Evolutionary conservation across 2,888 invertebrate genomes (phyloP).

Genomic region (Crossocerus cetratus): DNA sequence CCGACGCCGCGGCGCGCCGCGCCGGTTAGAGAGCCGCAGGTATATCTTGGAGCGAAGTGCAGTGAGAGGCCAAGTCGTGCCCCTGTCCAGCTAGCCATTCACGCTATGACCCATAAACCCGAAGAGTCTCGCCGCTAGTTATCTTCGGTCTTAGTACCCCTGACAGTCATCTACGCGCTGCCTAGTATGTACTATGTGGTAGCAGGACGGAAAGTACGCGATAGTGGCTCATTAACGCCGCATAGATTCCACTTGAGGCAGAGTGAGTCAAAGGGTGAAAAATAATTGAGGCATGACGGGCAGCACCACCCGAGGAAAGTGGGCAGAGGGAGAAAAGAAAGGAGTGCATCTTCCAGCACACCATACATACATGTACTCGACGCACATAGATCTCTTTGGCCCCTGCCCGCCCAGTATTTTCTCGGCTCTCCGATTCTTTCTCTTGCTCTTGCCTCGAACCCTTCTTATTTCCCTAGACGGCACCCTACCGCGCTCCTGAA

Average conservation of each 20-base stretch:
- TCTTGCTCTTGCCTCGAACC: slow-evolving; percentile 50
- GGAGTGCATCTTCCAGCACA: slow-evolving; percentile 40
- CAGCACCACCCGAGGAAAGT: slow-evolving; percentile 21
- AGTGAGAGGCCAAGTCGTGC: slow-evolving; percentile 39
- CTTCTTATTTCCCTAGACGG: slow-evolving; percentile 65
- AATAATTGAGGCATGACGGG: slow-evolving; percentile 66
- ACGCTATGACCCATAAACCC: slow-evolving; percentile 59
- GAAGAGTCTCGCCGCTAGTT: slow-evolving; percentile 45
- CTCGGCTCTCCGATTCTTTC: slow-evolving; percentile 41
- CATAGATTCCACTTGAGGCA: slow-evolving; percentile 55
- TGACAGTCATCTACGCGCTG: slow-evolving; percentile 15
- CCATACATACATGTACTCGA: too few species aligned
- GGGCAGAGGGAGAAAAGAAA: slow-evolving; percentile 10
- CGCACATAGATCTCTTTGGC: slow-evolving; percentile 31
- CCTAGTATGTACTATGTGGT: slow-evolving; percentile 16
- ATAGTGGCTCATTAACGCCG: slow-evolving; percentile 63
- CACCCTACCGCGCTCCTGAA: slow-evolving; percentile 61
- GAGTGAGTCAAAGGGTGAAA: slow-evolving; percentile 61
- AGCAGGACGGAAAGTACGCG: slow-evolving; percentile 46
- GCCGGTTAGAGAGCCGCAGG: slow-evolving; percentile 14
- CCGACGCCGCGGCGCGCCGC: too few species aligned
- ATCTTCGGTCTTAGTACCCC: slow-evolving; percentile 43
- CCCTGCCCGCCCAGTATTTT: slow-evolving; percentile 2
- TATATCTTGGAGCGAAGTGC: slow-evolving; percentile 27
- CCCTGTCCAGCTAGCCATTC: slow-evolving; percentile 44